Base-by-base conservation (phyloP, 2,113 vertebrate species). In the Porphyrio hochstetteri region DNA sequence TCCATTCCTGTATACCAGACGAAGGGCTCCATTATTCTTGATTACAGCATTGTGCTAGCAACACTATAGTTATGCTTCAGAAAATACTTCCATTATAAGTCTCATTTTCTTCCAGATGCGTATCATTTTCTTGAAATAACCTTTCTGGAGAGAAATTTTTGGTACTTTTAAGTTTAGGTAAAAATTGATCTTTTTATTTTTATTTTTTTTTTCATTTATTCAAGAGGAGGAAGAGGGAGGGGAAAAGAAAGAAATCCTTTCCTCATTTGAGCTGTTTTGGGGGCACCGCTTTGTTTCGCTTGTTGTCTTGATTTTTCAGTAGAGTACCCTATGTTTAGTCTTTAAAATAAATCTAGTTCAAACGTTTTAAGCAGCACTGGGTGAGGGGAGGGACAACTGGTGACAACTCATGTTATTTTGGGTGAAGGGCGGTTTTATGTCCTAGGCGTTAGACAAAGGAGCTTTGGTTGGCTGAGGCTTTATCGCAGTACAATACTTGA, bases 1-100 rank as follows among this genome's bases (percentile, higher is more conserved):
- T 88, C 90, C 72, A 60, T 93, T 95, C 80, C 65, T 48, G 40
- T 76, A 44, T 42, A 61, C 53, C 3, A 19, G 44, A 69, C 2
- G 5, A 96, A 91, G 74, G 83, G 57, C 53, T 95, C 80, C 77
- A 92, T 97, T 97, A 95, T 93, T 95, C 93, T 93, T 88, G 80
- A 96, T 97, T 94, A 96, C 80, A 84, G 80, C 65, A 92, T 93
- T 93, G 88, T 96, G 83, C 40, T 79, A 88, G 80, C 60, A 93
- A 71, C 57, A 60, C 69, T 93, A 56, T 27, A 76, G 90, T 91
- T 94, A 84, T 55, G 65, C 69, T 92, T 91, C 77, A 92, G 90
- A 96, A 97, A 92, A 95, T 91, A 82, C 95, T 72, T 94, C 86
- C 53, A 87, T 92, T 94, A 61, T 67, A 88, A 86, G 61, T 64